Percentiles rank a stretch among this genome's conserved stretches.
Conservation (phyloP, 2,888 invertebrate genomes). For the Aspidiotus rigidus region DNA sequence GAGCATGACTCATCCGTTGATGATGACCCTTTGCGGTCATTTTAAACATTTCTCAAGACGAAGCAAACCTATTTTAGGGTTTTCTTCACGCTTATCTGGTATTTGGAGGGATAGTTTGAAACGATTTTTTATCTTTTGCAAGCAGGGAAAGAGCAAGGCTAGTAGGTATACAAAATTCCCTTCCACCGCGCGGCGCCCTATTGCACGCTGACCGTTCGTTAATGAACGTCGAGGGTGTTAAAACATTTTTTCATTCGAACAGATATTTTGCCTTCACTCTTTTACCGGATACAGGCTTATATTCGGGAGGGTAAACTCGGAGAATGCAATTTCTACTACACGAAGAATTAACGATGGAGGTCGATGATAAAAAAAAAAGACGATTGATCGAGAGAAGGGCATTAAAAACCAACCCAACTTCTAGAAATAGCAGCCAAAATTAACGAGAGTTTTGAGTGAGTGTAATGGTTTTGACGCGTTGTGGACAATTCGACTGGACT, state of each 20-base stretch:
- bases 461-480: too few species aligned
- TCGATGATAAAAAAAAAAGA: too few species aligned
- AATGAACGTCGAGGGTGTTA: slow-evolving; percentile 1
- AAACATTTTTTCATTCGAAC: neutral
- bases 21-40: slow-evolving; percentile 31
- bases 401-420: too few species aligned
- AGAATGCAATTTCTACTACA: neutral
- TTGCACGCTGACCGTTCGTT: neutral
- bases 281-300: neutral
- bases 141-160: too few species aligned
- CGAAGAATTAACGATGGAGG: too few species aligned
- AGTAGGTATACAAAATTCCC: neutral
- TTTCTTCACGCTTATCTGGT: slow-evolving; percentile 8
- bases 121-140: neutral
- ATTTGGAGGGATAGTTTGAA: neutral
- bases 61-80: slow-evolving; percentile 26
- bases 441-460: too few species aligned
- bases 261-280: too few species aligned
- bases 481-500: too few species aligned
- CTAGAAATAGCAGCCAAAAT: too few species aligned
- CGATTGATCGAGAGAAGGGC: too few species aligned
- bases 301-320: neutral
- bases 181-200: neutral
- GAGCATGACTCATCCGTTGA: slow-evolving; percentile 19
- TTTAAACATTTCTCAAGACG: slow-evolving; percentile 29